These are phyloP conservation scores for Lucilia cuprina DNA, from an alignment of 1,140 invertebrate genomes.

Conservation along the genomic window DNA sequence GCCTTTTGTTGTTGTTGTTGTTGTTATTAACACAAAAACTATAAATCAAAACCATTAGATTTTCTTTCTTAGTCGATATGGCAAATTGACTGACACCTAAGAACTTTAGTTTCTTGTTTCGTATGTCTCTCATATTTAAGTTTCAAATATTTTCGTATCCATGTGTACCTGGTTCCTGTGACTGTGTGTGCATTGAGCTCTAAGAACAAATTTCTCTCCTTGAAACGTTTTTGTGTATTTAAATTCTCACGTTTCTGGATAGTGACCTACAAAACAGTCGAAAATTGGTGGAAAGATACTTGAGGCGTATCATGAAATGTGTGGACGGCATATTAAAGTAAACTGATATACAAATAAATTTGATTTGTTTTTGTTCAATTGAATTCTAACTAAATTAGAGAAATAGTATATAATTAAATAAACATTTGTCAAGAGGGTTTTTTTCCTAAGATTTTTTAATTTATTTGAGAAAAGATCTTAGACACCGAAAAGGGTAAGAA, in stretches of 20 bases:
- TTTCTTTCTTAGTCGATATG: not conserved
- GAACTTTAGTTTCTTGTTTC: not conserved
- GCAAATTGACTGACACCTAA: slow-evolving; percentile 6
- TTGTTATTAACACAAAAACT: not conserved
- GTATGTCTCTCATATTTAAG: not conserved
- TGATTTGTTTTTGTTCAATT: not conserved
- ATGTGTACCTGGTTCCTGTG: not conserved
- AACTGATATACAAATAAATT: not conserved
- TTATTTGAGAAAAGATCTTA: not conserved
- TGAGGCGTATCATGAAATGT: slow-evolving; percentile 17
- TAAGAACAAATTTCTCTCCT: not conserved
- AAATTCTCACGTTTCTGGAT: slow-evolving; percentile 1
- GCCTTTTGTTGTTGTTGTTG: not conserved
- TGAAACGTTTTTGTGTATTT: not conserved
- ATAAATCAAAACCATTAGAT: not conserved
- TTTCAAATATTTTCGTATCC: not conserved
- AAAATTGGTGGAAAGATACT: not conserved
- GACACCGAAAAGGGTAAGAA: not conserved
- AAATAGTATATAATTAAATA: not conserved
- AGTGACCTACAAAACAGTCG: not conserved
- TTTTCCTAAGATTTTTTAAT: not conserved
- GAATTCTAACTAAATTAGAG: not conserved
- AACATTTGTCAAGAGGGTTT: not conserved
- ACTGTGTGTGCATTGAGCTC: not conserved
- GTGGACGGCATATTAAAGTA: not conserved